phyloP scores from a whole-genome alignment of 92 coral and sea anemone genomes.

The Actinernus sp. region DNA sequence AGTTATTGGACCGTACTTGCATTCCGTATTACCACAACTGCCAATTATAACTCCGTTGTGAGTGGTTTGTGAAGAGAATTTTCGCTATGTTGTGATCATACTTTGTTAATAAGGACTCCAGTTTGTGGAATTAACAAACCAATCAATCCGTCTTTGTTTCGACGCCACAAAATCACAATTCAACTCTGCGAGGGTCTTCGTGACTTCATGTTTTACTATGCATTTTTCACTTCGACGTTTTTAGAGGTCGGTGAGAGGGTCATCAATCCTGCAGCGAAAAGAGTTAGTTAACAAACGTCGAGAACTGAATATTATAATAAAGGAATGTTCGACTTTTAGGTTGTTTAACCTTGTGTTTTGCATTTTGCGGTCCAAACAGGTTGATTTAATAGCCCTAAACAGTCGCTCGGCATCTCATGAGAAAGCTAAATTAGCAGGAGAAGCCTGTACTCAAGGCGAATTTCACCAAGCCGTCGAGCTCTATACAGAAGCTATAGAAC shows the following conservation, averaged over 20 bases:
- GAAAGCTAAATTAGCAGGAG: slow-evolving; percentile 87
- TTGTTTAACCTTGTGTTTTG: slow-evolving; percentile 32
- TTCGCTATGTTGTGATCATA: not conserved
- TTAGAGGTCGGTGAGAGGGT: not conserved
- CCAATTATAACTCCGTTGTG: slow-evolving; percentile 24
- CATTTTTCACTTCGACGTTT: not conserved
- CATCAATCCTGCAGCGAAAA: not conserved
- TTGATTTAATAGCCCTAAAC: slow-evolving; percentile 46
- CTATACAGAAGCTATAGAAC: slow-evolving; percentile 90
- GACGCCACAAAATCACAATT: not conserved
- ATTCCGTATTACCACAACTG: slow-evolving; percentile 7
- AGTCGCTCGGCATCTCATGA: slow-evolving; percentile 76
- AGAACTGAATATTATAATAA: too few relatives aligned
- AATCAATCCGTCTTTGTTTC: not conserved
- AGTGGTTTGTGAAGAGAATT: not conserved
- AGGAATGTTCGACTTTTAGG: too few relatives aligned
- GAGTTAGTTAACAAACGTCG: too few relatives aligned
- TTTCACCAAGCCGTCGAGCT: slow-evolving; percentile 88
- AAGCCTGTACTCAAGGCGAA: slow-evolving; percentile 90
- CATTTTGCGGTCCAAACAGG: slow-evolving; percentile 3
- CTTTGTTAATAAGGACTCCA: too few relatives aligned
- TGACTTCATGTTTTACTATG: not conserved
- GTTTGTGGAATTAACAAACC: not conserved
- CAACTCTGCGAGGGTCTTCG: not conserved
- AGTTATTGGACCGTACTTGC: slow-evolving; percentile 12